Base-by-base conservation (phyloP, 2,888 invertebrate genomes). In the Drosophila atripex region DNA sequence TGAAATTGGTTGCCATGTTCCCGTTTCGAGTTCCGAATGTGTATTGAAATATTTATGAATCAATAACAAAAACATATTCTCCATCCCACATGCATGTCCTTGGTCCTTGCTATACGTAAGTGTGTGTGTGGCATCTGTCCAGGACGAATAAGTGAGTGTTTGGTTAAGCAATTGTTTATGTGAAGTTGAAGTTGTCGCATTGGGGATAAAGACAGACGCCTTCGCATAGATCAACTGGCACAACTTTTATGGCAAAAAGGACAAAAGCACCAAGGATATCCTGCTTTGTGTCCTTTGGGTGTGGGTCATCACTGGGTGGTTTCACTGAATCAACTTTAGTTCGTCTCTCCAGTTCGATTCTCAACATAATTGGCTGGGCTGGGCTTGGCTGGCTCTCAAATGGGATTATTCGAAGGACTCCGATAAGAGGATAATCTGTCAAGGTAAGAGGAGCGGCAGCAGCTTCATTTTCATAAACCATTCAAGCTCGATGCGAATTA, bases 31-130 rank as follows among this genome's bases (percentile, higher is more conserved):
- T 60, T 76, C 70, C 74, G 35, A 35, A 76, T 85, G 78, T 76
- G 82, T 85, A 80, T 86, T 82, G 82, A 82, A 82, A 82, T 82
- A 82, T 82, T 82, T 82, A 82, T 82, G 85, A 85, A 80, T 82
- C 82, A 82, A 85, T 86, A 84, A 71, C 61, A 70, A 60, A 69
- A 71, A 71, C 63, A 65, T 66, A 65, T 66, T 64, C 51, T 21
- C 43, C 11, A 30, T 14, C 43, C 9, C 18, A 8, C n/a, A 43
- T 14, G 14, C 12, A 35, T 25, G 41, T 39, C 14, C 28, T 25
- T 14, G 16, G 47, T 11, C 11, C 28, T 25, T n/a, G n/a, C n/a
- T n/a, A n/a, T n/a, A n/a, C n/a, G n/a, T n/a, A n/a, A n/a, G n/a
- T n/a, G 2, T 32, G 23, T 61, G 63, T 61, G 49, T 50, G 61